Evolutionary conservation across 2,797 vertebrate species (phyloP).

Genomic region (Telmatherina bonti): DNA sequence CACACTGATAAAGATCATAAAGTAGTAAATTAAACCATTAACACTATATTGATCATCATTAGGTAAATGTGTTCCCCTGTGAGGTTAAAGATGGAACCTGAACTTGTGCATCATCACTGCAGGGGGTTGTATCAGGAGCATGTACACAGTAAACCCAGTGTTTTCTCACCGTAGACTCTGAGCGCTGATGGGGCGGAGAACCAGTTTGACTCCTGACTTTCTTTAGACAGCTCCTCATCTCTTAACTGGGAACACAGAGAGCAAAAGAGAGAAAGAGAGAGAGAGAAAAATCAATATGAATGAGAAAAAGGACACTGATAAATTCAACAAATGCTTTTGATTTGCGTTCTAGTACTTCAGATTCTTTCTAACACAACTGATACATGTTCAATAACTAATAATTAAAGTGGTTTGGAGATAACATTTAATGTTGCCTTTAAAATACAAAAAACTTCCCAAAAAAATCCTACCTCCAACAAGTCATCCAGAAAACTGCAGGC

Average conservation of each 20-base stretch:
- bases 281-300: no score
- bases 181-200: slow-evolving; percentile 99
- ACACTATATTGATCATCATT: no score
- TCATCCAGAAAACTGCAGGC: slow-evolving; percentile 99
- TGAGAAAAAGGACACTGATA: not conserved
- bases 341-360: not conserved
- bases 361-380: not conserved
- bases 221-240: slow-evolving; percentile 98
- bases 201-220: slow-evolving; percentile 99
- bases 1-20: not conserved
- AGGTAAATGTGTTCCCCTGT: no score
- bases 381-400: not conserved
- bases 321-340: not conserved
- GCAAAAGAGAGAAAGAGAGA: not conserved
- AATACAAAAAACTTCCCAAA: not conserved
- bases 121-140: no score
- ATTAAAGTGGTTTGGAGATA: not conserved
- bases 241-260: slow-evolving; percentile 85
- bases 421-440: not conserved
- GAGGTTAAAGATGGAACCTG: not conserved
- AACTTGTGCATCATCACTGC: not conserved
- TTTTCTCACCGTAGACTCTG: slow-evolving; percentile 91
- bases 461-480: slow-evolving; percentile 89
- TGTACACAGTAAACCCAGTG: not conserved
- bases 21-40: not conserved